Conservation (phyloP, 2,113 vertebrate genomes). For the Nyctibius bracteatus region DNA sequence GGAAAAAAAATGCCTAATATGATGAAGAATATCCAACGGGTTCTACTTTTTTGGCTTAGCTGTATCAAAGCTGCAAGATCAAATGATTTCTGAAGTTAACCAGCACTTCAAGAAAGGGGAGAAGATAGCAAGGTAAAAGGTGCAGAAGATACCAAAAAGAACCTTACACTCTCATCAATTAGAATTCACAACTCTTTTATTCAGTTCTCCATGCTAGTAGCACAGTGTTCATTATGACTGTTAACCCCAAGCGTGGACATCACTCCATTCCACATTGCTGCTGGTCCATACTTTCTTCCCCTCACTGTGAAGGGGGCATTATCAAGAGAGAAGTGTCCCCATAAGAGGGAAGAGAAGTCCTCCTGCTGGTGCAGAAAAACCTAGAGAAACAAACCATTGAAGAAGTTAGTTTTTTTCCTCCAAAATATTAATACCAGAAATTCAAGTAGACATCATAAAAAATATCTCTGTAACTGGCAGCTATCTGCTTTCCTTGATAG, state of each 20-base stretch:
- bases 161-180: neutral
- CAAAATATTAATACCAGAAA: neutral
- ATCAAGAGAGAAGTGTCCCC: neutral
- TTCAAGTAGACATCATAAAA: neutral
- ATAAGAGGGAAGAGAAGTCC: neutral
- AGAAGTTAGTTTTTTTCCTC: neutral
- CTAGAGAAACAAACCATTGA: constrained; percentile 42
- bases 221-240: neutral
- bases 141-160: neutral
- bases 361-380: constrained; percentile 8
- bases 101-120: neutral
- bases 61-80: neutral
- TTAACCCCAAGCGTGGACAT: neutral
- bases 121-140: too few species aligned
- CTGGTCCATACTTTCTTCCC: neutral
- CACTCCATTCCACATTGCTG: neutral
- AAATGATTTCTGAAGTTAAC: neutral
- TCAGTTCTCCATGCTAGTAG: neutral
- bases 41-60: neutral
- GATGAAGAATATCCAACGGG: neutral
- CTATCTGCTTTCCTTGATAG: neutral
- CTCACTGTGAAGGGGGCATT: neutral
- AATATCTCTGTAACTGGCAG: neutral
- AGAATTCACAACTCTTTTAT: constrained; percentile 25
- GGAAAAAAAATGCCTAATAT: neutral